Base-by-base conservation (phyloP, 2,888 invertebrate species). In the Ophion ventricosus region DNA sequence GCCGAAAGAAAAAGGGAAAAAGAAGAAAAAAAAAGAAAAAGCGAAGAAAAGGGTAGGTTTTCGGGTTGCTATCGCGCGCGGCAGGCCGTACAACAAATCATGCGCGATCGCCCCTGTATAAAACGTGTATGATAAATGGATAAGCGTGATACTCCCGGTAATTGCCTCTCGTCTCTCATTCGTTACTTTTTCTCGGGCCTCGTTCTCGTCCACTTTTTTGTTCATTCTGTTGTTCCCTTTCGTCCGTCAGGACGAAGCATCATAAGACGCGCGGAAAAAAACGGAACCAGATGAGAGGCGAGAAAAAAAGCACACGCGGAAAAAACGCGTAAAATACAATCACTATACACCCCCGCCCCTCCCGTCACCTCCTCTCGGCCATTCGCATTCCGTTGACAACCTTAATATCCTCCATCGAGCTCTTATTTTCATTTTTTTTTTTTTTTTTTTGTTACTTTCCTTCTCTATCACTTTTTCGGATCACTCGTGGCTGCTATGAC, bases 41-140 rank as follows among this genome's bases (percentile, higher is more conserved):
- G n/a, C 17, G 74, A 67, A 79, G n/a, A n/a, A 25, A n/a, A 7
- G 23, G 35, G 49, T n/a, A 10, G 49, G 49, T 54, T 49, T 11
- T 40, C 20, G 56, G 84, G 85, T 82, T 63, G 66, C 80, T 82
- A 88, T 81, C 82, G 29, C 43, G 54, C 63, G 17, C 29, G 64
- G 73, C 69, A 86, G 86, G 84, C 64, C 35, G 43, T 29, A 11
- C 43, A 76, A 77, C 76, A 64, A 82, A 82, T 82, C 70, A 66
- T 67, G 66, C 76, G 59, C 63, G 83, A 72, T 81, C 75, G 59
- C 64, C 74, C 67, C 56, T 66, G 61, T 85, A 87, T 88, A 86
- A 87, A 81, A 8, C 81, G 76, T 67, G 76, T 67, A 69, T 83
- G 87, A 89, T 89, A 88, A 88, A 86, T 87, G 85, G 69, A 43